Conservation (phyloP, 2,797 vertebrate genomes). For the Sebastes vulpes region DNA sequence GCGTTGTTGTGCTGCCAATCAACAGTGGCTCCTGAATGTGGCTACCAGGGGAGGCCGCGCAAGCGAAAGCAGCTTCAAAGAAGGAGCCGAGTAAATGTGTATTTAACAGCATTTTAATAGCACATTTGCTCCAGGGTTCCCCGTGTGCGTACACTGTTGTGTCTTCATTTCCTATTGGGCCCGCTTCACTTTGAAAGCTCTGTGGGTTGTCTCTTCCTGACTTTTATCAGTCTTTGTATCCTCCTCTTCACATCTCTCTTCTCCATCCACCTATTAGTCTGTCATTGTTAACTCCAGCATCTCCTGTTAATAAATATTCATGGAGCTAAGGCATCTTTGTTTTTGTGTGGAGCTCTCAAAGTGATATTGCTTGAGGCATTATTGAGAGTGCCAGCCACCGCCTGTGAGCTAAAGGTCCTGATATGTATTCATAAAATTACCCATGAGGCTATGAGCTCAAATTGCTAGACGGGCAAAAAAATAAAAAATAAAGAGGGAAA, state of each 20-base stretch:
- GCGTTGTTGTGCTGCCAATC: conserved; percentile 69
- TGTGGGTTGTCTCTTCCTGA: neutral
- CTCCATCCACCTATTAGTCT: conserved; percentile 40
- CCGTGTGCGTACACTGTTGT: neutral
- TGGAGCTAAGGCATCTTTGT: conserved; percentile 65
- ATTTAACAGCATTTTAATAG: conserved; percentile 72
- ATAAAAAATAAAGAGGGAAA: neutral
- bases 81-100: conserved; percentile 33
- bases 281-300: conserved; percentile 45
- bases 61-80: conserved; percentile 41
- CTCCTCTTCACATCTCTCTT: conserved; percentile 23
- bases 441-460: conserved; percentile 69
- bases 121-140: conserved; percentile 53
- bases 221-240: conserved; percentile 26
- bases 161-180: conserved; percentile 39
- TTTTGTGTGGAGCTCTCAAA: conserved; percentile 77
- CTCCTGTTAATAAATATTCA: conserved; percentile 76
- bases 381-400: conserved; percentile 64
- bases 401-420: conserved; percentile 75
- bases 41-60: conserved; percentile 41
- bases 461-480: conserved; percentile 59
- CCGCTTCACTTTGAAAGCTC: conserved; percentile 13
- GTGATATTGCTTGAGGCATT: conserved; percentile 77
- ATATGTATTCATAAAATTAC: conserved; percentile 82
- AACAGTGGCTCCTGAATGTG: conserved; percentile 39